A percentile compares a stretch with the other conserved stretches of the same genome.
These are phyloP conservation scores for Ceramica pisi DNA, from an alignment of 2,888 invertebrate genomes.

Conservation along the genomic window DNA sequence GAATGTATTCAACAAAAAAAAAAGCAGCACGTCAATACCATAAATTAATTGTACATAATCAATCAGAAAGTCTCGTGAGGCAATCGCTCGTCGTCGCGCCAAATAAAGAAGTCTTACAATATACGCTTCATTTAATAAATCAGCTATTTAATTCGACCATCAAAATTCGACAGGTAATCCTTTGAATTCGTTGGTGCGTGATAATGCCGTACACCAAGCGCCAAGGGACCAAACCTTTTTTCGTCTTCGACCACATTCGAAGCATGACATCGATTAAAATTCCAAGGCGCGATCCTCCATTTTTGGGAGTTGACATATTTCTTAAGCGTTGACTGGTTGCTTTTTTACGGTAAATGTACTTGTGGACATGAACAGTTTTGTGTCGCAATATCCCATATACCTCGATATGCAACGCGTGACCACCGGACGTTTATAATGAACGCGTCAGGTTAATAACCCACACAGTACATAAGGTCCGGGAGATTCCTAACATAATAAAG, in stretches of 20 bases:
- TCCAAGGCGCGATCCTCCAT: conserved; percentile 77
- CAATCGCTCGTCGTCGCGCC: conserved; percentile 61
- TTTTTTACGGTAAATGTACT: conserved; percentile 70
- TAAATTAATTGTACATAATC: conserved; percentile 69
- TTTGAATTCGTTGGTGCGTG: conserved; percentile 76
- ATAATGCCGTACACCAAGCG: conserved; percentile 66
- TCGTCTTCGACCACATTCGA: conserved; percentile 72
- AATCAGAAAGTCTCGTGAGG: conserved; percentile 70
- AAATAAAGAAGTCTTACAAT: conserved; percentile 76
- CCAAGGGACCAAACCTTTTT: conserved; percentile 71
- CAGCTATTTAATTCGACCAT: conserved; percentile 78
- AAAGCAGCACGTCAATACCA: conserved; percentile 46
- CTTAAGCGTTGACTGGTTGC: conserved; percentile 65
- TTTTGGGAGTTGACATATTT: conserved; percentile 77
- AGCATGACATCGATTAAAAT: conserved; percentile 81
- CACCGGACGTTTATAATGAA: conserved; percentile 85
- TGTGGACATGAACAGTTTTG: conserved; percentile 67
- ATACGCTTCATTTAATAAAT: conserved; percentile 77
- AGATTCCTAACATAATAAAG: conserved; percentile 80
- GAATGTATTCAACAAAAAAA: conserved; percentile 50
- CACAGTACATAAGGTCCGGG: conserved; percentile 72
- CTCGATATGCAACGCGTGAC: conserved; percentile 84
- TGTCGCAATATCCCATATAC: conserved; percentile 85
- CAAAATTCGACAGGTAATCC: conserved; percentile 82
- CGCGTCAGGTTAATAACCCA: conserved; percentile 84